Evolutionary conservation across 2,888 invertebrate species (phyloP), one percentile per base, ranked within the genome.

Genomic region (Zaprionus obscuricornis): DNA sequence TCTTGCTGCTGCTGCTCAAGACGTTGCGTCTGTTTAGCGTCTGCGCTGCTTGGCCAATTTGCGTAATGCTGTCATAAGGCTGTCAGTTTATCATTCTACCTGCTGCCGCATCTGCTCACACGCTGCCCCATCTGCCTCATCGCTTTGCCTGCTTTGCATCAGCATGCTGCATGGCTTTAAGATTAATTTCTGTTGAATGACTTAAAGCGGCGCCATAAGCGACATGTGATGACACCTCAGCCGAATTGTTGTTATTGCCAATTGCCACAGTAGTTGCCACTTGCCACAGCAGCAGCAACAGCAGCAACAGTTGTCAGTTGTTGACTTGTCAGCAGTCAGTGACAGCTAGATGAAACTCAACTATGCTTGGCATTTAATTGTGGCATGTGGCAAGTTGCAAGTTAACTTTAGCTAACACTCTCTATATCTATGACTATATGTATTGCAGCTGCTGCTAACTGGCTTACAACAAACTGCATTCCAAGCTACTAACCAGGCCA

Each of bases 31-130:
- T 65, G 59, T 40, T 65, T 56, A 50, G 57, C 46, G 65, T 75
- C 75, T 72, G 65, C 57, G 49, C 46, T 65, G 63, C 51, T 26
- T 58, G 62, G 50, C 39, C 77, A 83, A 83, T 83, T 81, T 81
- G 81, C 74, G 82, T 82, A 78, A 78, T 78, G 78, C 78, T 73
- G 74, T 81, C 81, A 81, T 81, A 81, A 81, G 77, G 72, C 74
- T 81, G 81, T 81, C 81, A 83, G 84, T 81, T 81, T 73, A 81
- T 78, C 82, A 82, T 83, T 51, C 74, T n/a, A 62, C 75, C 56
- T 59, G 55, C 36, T 55, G n/a, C 47, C 39, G 51, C 57, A 62
- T 58, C 51, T 52, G 29, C 10, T 7, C 11, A 13, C 11, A 10
- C 24, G 63, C 63, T 59, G 63, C 63, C 54, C 60, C 42, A 59